A percentile compares a stretch with the other conserved stretches of the same genome.
These are phyloP conservation scores for Microcebus tavaratra DNA, from an alignment of 2,113 vertebrate genomes.

Conservation along the genomic window DNA sequence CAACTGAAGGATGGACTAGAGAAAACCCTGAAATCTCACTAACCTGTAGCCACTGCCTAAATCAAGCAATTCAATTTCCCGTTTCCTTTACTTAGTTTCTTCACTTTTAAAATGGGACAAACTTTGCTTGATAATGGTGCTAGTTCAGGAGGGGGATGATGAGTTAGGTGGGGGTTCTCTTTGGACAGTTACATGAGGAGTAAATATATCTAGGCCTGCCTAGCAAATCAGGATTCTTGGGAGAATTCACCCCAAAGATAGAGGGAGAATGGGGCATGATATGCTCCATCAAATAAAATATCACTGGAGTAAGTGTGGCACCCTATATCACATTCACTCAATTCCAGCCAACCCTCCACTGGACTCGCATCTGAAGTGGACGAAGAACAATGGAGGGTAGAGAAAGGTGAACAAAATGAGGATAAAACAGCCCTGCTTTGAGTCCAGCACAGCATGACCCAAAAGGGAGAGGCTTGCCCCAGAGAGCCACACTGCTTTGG, in stretches of 20 bases:
- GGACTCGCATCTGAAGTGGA: not conserved
- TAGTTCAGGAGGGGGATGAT: not conserved
- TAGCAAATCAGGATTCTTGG: not conserved
- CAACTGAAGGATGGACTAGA: conserved; percentile 43
- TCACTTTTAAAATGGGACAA: not conserved
- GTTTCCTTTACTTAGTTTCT: not conserved
- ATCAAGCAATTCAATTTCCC: not conserved
- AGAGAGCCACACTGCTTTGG: not conserved
- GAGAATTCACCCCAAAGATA: not conserved
- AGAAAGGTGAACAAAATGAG: not conserved
- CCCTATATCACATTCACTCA: not conserved
- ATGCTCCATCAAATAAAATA: not conserved
- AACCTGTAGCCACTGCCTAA: not conserved
- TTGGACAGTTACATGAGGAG: not conserved
- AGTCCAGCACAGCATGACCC: not conserved
- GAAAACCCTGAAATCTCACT: not conserved
- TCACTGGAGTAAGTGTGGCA: not conserved
- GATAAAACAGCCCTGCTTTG: not conserved
- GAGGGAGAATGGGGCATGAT: not conserved
- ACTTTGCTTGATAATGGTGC: not conserved
- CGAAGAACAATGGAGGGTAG: not conserved
- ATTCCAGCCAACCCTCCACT: not conserved
- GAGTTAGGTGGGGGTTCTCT: not conserved
- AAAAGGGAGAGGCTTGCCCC: not conserved
- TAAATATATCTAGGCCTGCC: not conserved